These are phyloP conservation scores for Leptopilina boulardi DNA, from an alignment of 1,140 invertebrate species.

Conservation along the genomic window DNA sequence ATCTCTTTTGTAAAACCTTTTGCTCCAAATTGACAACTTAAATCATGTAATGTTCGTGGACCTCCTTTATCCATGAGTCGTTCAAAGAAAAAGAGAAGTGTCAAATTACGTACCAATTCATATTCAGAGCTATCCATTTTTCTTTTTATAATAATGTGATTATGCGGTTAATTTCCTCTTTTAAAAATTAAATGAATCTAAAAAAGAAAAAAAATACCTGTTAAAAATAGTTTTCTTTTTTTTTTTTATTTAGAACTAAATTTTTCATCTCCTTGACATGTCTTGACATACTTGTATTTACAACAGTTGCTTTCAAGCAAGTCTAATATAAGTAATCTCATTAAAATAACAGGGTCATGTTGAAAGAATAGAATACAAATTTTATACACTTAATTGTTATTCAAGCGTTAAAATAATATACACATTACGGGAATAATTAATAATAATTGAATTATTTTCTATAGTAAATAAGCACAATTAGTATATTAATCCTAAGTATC, in stretches of 20 bases:
- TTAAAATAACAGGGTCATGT: slow-evolving; percentile 10
- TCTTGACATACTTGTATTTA: background rate
- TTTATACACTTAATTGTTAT: background rate
- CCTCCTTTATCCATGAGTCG: slow-evolving; percentile 95
- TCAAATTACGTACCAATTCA: slow-evolving; percentile 94
- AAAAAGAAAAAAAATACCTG: background rate
- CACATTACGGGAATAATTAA: background rate
- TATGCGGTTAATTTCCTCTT: background rate
- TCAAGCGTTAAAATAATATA: background rate
- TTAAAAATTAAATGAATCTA: background rate
- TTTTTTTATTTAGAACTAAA: background rate
- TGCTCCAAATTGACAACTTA: slow-evolving; percentile 97
- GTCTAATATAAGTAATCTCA: background rate
- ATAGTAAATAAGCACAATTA: too few relatives aligned
- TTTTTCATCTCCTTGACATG: background rate
- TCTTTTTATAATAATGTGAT: background rate
- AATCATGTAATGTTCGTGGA: slow-evolving; percentile 94
- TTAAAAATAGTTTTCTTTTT: background rate
- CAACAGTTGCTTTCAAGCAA: background rate
- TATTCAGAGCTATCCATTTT: slow-evolving; percentile 95
- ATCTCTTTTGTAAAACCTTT: slow-evolving; percentile 97
- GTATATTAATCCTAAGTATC: too few relatives aligned
- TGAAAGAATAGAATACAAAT: background rate
- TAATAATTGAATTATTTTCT: too few relatives aligned
- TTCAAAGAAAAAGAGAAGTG: slow-evolving; percentile 96